Evolutionary conservation across 2,888 invertebrate species (phyloP).

Genomic region (Morpho deidamia): DNA sequence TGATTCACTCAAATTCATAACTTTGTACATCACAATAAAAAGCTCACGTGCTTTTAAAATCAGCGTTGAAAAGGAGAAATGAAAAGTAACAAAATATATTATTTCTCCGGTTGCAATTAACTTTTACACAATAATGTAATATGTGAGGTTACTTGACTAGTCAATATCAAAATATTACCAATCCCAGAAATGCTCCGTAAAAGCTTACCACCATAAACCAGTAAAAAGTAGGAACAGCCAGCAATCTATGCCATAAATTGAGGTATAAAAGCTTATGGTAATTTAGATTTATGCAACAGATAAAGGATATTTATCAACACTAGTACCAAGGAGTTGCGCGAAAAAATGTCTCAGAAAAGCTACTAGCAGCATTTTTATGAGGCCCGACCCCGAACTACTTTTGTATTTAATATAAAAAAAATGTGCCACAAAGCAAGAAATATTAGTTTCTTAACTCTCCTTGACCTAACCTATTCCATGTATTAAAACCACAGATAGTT

Average conservation of each 20-base stretch:
- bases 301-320: constrained; percentile 9
- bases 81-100: too few relatives aligned
- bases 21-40: too few relatives aligned
- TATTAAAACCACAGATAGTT: too few relatives aligned
- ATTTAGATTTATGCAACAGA: constrained; percentile 10
- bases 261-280: constrained; percentile 10
- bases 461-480: too few relatives aligned
- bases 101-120: too few relatives aligned
- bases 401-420: background rate
- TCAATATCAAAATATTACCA: background rate
- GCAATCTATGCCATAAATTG: constrained; percentile 8
- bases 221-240: constrained; percentile 5
- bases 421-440: too few relatives aligned
- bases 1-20: too few relatives aligned
- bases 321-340: background rate
- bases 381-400: background rate
- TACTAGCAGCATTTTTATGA: background rate
- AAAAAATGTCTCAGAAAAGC: background rate
- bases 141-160: background rate
- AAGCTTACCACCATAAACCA: constrained; percentile 3
- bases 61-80: too few relatives aligned
- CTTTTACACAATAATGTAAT: too few relatives aligned
- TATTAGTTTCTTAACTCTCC: too few relatives aligned
- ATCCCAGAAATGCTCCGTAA: background rate
- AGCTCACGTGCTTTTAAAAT: too few relatives aligned